Percentiles rank a stretch among this genome's conserved stretches.
These are phyloP conservation scores for Pseudococcus longispinus DNA, from an alignment of 2,888 invertebrate genomes.

Conservation along the genomic window DNA sequence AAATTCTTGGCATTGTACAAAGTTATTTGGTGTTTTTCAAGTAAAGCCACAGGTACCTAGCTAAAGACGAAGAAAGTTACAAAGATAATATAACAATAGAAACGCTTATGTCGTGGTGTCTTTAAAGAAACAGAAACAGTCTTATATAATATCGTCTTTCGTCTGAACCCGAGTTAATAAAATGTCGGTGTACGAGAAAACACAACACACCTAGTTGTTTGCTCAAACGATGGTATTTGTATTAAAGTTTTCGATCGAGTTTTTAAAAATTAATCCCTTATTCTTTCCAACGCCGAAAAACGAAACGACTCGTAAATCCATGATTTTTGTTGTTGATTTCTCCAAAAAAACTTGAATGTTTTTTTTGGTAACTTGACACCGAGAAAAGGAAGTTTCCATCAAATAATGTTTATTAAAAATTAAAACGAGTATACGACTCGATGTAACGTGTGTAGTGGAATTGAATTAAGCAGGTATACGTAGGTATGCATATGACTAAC, in stretches of 20 bases:
- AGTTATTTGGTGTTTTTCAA: background rate
- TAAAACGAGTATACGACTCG: background rate
- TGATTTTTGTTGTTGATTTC: no score
- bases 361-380: no score
- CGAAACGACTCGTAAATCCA: no score
- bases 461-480: background rate
- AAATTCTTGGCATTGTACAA: background rate
- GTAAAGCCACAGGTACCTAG: background rate
- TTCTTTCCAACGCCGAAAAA: background rate
- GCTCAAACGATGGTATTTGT: background rate
- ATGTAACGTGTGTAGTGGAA: background rate
- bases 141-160: background rate
- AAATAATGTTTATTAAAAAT: background rate
- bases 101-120: constrained; percentile 1
- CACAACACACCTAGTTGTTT: background rate
- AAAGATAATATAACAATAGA: background rate
- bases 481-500: background rate
- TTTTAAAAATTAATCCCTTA: background rate
- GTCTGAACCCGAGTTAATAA: background rate
- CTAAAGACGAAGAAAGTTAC: background rate
- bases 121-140: constrained; percentile 6
- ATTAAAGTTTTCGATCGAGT: background rate
- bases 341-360: no score
- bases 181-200: background rate
- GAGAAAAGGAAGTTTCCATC: background rate